Evolutionary conservation across 1,140 invertebrate species (phyloP).

Genomic region (Pteromalus puparum): DNA sequence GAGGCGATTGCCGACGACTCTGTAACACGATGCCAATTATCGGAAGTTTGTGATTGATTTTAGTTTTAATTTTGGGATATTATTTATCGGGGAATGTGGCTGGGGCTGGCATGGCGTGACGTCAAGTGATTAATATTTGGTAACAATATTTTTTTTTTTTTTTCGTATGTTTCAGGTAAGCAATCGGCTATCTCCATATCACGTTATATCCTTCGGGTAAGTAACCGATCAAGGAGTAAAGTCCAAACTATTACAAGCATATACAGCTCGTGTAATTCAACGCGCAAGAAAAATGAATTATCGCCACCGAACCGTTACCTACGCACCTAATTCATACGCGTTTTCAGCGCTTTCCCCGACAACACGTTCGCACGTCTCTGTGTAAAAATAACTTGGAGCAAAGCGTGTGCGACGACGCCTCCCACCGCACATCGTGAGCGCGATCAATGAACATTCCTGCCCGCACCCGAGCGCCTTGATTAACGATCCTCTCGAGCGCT

Average conservation of each 20-base stretch:
- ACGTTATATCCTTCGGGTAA: background rate
- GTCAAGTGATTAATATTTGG: too few species aligned
- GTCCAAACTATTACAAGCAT: background rate
- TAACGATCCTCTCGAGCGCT: background rate
- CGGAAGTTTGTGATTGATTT: background rate
- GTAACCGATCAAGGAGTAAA: background rate
- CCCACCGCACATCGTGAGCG: background rate
- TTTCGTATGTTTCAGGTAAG: background rate
- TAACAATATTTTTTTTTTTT: too few species aligned
- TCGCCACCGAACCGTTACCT: background rate
- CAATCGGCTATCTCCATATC: background rate
- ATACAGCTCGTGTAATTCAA: background rate
- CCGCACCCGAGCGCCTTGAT: slow-evolving; percentile 3
- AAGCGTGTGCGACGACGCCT: background rate
- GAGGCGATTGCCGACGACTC: background rate
- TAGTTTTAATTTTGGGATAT: background rate
- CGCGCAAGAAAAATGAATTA: background rate
- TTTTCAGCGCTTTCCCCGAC: background rate
- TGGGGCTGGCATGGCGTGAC: background rate
- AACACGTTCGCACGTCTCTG: too few species aligned
- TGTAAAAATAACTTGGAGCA: too few species aligned
- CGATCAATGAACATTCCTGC: slow-evolving; percentile 13
- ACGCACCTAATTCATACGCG: background rate
- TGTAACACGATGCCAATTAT: slow-evolving; percentile 6
- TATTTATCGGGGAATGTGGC: background rate